Evolutionary conservation across 53 echinoderm and acorn worm species (phyloP).

Genomic region (Temnopleurus reevesii): DNA sequence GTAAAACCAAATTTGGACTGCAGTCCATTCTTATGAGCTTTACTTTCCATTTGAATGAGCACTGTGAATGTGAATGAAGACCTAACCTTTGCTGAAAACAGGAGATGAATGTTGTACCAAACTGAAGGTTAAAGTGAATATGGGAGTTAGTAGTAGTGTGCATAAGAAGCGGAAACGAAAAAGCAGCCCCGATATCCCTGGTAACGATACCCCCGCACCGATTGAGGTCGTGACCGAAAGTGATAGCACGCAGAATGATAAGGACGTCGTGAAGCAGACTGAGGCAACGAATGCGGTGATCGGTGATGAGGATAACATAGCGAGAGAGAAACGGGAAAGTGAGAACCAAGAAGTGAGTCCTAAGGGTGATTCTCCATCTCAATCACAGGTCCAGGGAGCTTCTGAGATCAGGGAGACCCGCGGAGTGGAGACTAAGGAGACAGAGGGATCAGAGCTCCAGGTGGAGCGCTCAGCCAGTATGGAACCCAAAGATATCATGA

Average conservation of each 20-base stretch:
- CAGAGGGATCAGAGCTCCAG: no score
- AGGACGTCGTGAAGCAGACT: not conserved
- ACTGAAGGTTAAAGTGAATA: not conserved
- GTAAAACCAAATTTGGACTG: not conserved
- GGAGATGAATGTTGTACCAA: no score
- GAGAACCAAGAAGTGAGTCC: conserved; percentile 3
- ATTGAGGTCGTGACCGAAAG: not conserved
- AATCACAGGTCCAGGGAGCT: not conserved
- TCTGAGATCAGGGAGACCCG: not conserved
- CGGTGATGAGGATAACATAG: not conserved
- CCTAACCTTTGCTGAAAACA: no score
- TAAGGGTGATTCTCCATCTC: not conserved
- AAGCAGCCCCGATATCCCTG: not conserved
- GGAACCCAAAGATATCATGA: conserved; percentile 96
- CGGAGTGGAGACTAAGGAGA: not conserved
- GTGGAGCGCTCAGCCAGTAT: conserved; percentile 62
- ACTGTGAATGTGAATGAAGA: no score
- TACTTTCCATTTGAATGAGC: no score
- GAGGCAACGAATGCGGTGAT: not conserved
- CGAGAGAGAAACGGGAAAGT: not conserved
- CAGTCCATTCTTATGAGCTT: no score
- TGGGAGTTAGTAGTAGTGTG: not conserved
- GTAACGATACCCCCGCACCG: not conserved
- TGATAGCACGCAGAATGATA: not conserved
- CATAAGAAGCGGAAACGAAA: not conserved